phyloP scores from a whole-genome alignment of 92 coral and sea anemone genomes.

The Palythoa caribaeorum region DNA sequence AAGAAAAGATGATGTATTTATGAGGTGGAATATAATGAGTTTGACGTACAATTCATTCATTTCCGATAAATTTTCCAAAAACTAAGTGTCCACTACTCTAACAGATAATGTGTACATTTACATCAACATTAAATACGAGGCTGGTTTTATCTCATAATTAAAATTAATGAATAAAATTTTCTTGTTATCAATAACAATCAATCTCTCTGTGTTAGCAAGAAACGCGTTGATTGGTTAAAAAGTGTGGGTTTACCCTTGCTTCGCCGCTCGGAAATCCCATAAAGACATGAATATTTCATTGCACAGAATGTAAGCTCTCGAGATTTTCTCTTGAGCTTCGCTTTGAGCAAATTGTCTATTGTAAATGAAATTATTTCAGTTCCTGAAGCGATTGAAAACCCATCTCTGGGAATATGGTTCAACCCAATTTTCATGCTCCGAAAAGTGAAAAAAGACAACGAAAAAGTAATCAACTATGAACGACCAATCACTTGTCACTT shows the following conservation, averaged over 20 bases:
- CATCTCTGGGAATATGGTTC: not conserved
- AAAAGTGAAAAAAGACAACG: not conserved
- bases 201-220: not conserved
- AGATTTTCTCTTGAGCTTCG: not conserved
- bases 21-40: not conserved
- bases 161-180: constrained; percentile 23
- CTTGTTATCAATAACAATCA: constrained; percentile 2
- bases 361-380: not conserved
- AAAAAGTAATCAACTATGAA: not conserved
- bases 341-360: not conserved
- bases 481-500: constrained; percentile 37
- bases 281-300: constrained; percentile 39
- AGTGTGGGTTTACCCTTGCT: constrained; percentile 36
- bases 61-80: not conserved
- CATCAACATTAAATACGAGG: not conserved
- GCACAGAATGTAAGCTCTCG: not conserved
- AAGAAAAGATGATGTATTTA: not conserved
- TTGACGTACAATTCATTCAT: not conserved
- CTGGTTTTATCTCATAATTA: constrained; percentile 4
- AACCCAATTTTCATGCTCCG: not conserved
- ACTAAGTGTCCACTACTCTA: not conserved
- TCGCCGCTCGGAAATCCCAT: constrained; percentile 7
- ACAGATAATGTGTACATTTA: not conserved
- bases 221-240: constrained; percentile 14
- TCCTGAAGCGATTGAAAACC: not conserved